A percentile compares a stretch with the other conserved stretches of the same genome.
These are phyloP conservation scores for Ips typographus DNA, from an alignment of 1,140 invertebrate genomes.

Conservation along the genomic window DNA sequence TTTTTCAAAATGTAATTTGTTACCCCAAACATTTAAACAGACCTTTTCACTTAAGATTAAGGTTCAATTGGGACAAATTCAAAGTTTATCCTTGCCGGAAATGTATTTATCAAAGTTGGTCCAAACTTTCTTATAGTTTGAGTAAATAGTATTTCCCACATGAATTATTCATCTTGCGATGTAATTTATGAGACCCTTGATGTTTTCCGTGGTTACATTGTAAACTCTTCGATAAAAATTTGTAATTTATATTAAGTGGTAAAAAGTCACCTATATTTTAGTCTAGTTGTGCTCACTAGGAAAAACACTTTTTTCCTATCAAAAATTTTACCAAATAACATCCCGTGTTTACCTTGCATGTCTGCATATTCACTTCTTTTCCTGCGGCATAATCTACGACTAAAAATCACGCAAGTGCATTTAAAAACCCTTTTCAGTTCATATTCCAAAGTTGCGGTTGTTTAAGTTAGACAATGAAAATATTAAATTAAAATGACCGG, in stretches of 20 bases:
- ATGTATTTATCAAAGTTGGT: slow-evolving; percentile 2
- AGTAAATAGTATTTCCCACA: neutral
- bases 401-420: neutral
- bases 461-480: neutral
- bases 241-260: neutral
- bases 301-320: neutral
- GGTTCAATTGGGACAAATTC: no score
- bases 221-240: neutral
- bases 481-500: neutral
- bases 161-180: slow-evolving; percentile 1
- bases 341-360: neutral
- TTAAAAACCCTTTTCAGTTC: neutral
- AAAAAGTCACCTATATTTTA: neutral
- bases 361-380: neutral
- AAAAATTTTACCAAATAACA: no score
- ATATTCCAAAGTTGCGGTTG: neutral
- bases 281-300: neutral
- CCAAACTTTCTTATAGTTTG: slow-evolving; percentile 1
- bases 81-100: neutral
- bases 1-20: no score
- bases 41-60: no score
- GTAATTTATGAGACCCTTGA: neutral
- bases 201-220: neutral
- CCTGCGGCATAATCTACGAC: neutral
- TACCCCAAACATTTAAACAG: no score